Evolutionary conservation across 2,888 invertebrate species (phyloP), one percentile per base, ranked within the genome.

Genomic region (Cheilosia scutellata): DNA sequence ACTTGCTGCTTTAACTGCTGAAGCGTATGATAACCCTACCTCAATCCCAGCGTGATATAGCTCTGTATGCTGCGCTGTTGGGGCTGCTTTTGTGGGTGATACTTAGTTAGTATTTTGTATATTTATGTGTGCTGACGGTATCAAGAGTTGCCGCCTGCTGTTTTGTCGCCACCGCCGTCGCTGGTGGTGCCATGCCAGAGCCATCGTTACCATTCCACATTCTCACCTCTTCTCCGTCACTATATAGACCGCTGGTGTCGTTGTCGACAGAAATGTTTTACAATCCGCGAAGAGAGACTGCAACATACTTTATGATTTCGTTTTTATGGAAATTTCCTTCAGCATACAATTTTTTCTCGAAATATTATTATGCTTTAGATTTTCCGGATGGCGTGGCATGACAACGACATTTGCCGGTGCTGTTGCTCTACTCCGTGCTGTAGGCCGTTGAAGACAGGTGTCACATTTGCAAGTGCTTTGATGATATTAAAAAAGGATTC

Each of bases 401-500:
- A 47, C 72, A 74, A 63, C 53, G 31, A 62, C 31, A 51, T 62
- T 40, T 53, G 42, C 44, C 16, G 42, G 37, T 11, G 37, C 37
- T 37, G 11, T 37, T 42, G 53, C 13, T 6, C 27, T 44, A 9
- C 33, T 53, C 4, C 13, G 25, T 40, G 49, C 44, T 57, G 65
- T 40, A 66, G 75, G 75, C 65, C 65, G 29, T 57, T 75, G 49
- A 57, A 20, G 66, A 40, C 75, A 75, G 65, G 75, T 75, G 75
- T 37, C 75, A 65, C 57, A 75, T 75, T 75, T 57, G 27, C 49
- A 65, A 65, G 29, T 65, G 57, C 57, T 65, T 57, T 75, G 75
- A 75, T 57, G 65, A 20, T 37, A 75, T 75, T 74, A 74, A 74
- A 74, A 63, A 74, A 40, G 44, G 53, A 74, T 74, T 42, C n/a